Percentiles rank a stretch among this genome's conserved stretches.
Conservation (phyloP, 2,113 vertebrate genomes). For the Limanda limanda region DNA sequence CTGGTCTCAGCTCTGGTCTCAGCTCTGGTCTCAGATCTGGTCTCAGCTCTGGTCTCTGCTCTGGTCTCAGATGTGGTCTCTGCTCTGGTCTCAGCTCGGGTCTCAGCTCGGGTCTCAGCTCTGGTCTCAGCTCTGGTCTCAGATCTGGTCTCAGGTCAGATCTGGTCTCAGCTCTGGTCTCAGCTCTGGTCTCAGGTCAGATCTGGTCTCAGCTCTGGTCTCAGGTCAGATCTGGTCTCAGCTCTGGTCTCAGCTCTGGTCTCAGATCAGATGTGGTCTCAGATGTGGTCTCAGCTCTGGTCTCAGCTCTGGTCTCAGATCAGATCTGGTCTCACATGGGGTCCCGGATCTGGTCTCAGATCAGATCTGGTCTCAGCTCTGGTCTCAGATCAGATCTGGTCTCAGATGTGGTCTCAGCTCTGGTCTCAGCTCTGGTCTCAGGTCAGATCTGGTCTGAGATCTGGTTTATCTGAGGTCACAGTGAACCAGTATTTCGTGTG, state of each 20-base stretch:
- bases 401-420: no score
- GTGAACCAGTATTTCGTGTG: slow-evolving; percentile 10
- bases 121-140: no score
- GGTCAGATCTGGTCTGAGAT: no score
- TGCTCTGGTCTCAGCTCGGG: neutral
- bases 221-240: slow-evolving; percentile 64
- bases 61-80: neutral
- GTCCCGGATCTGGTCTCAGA: neutral
- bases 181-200: slow-evolving; percentile 9
- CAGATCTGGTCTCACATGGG: neutral
- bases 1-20: neutral
- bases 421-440: no score
- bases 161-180: neutral
- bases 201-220: neutral
- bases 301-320: neutral
- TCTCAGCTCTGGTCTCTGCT: neutral
- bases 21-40: neutral
- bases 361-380: no score
- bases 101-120: no score
- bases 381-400: neutral
- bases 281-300: neutral
- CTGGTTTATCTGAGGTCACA: slow-evolving; percentile 61
- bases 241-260: neutral
- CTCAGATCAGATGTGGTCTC: neutral
- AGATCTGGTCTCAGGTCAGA: neutral